Conservation (phyloP, 1,140 invertebrate genomes). For the Spodoptera frugiperda region DNA sequence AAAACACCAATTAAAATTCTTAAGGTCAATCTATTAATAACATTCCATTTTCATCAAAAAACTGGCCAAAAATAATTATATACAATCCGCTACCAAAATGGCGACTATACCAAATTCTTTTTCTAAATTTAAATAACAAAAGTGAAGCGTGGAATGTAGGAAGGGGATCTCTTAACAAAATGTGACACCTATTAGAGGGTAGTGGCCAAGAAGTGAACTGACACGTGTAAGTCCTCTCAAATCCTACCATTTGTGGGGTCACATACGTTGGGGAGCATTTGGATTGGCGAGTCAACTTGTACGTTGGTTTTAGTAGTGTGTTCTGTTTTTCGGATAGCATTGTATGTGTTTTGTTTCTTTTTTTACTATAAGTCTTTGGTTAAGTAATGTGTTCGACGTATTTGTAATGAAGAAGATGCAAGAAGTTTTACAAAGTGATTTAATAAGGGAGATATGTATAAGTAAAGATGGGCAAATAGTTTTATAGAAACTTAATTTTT, state of each 20-base stretch:
- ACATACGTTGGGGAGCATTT: slow-evolving; percentile 10
- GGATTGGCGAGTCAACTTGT: background rate
- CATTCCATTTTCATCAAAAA: no score
- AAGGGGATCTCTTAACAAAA: slow-evolving; percentile 14
- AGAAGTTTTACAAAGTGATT: no score
- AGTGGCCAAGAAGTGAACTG: slow-evolving; percentile 35
- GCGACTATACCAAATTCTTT: background rate
- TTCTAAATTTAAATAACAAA: slow-evolving; percentile 5
- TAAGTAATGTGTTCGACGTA: no score
- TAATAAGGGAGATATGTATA: no score
- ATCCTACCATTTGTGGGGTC: slow-evolving; percentile 33
- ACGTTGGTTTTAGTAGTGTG: background rate
- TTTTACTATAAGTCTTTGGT: no score
- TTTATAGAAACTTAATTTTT: no score
- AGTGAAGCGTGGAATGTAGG: background rate
- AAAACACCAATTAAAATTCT: no score
- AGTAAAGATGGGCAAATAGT: no score
- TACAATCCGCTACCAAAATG: background rate
- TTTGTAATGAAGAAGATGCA: no score
- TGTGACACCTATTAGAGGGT: slow-evolving; percentile 13
- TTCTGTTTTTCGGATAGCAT: background rate
- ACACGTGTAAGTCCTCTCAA: slow-evolving; percentile 25
- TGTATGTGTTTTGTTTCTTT: no score
- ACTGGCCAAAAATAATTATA: no score
- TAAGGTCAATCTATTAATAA: no score